Conservation (phyloP, 92 coral and sea anemone genomes). For the Porites evermanni region DNA sequence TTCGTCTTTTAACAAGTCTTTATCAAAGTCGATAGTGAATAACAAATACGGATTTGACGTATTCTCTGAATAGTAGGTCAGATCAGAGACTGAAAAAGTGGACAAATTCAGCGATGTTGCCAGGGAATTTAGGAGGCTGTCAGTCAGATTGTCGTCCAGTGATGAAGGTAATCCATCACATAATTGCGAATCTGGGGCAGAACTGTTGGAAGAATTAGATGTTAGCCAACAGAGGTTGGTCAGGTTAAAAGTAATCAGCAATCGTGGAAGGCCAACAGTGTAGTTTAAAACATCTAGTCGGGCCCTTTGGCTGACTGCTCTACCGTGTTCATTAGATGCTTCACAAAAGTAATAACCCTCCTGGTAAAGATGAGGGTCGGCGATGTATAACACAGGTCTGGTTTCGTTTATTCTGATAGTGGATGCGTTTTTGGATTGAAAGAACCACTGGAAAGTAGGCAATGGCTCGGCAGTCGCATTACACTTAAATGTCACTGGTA, state of each 20-base stretch:
- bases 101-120: conserved; percentile 4
- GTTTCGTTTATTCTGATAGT: conserved; percentile 36
- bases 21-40: not conserved
- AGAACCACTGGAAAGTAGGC: conserved; percentile 71
- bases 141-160: not conserved
- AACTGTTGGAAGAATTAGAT: not conserved
- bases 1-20: not conserved
- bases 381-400: conserved; percentile 46
- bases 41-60: not conserved
- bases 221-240: conserved; percentile 3
- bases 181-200: too few species aligned
- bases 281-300: conserved; percentile 61
- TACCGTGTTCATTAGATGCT: conserved; percentile 63
- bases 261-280: conserved; percentile 65
- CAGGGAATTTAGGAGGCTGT: not conserved
- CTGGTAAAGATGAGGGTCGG: conserved; percentile 35
- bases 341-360: conserved; percentile 66
- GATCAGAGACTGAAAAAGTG: not conserved
- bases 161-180: conserved; percentile 12
- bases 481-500: conserved; percentile 48
- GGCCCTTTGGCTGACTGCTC: conserved; percentile 53
- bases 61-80: not conserved
- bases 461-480: conserved; percentile 68
- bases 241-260: conserved; percentile 49
- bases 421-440: conserved; percentile 37